Evolutionary conservation across 2,888 invertebrate species (phyloP).

Genomic region (Anodontia alba): DNA sequence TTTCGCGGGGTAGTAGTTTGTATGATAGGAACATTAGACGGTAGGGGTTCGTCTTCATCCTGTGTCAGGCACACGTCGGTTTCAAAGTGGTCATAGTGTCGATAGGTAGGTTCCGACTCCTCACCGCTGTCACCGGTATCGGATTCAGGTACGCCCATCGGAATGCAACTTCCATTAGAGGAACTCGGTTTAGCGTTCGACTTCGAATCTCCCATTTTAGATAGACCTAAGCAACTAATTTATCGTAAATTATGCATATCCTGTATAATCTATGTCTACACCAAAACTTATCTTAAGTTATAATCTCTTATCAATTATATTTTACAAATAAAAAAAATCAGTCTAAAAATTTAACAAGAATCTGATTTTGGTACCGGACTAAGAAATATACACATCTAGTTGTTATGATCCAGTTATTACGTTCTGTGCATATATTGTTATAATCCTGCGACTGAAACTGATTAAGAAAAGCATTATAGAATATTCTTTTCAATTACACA

Average conservation of each 20-base stretch:
- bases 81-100: constrained; percentile 69
- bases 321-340: no score
- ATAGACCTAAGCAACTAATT: no score
- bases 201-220: background rate
- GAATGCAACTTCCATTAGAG: constrained; percentile 42
- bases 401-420: no score
- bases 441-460: background rate
- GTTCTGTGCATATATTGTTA: no score
- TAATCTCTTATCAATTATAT: no score
- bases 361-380: no score
- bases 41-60: constrained; percentile 63
- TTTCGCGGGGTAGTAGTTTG: constrained; percentile 26
- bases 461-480: background rate
- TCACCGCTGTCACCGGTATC: constrained; percentile 69
- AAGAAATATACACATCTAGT: no score
- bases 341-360: no score
- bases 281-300: no score
- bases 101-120: constrained; percentile 67
- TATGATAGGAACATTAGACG: constrained; percentile 29
- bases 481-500: background rate
- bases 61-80: constrained; percentile 69
- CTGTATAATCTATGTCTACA: no score
- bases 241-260: no score
- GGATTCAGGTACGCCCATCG: constrained; percentile 65
- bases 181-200: background rate